Percentiles rank a stretch among this genome's conserved stretches.
Evolutionary conservation across 2,113 vertebrate species (phyloP).

Genomic region (Crocuta crocuta): DNA sequence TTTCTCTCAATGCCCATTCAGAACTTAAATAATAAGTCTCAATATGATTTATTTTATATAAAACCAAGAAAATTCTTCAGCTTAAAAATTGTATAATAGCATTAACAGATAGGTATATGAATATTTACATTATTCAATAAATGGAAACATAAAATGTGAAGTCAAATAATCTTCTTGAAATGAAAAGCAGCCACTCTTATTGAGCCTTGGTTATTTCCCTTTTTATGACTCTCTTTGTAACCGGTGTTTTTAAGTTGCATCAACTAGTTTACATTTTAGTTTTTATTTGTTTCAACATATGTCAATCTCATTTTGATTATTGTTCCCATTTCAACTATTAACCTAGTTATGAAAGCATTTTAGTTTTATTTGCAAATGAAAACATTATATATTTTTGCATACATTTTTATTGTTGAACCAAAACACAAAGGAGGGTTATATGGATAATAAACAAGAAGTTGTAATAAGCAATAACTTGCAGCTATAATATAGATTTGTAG

Average conservation of each 20-base stretch:
- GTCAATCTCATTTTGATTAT: conserved; percentile 56
- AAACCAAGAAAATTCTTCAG: neutral
- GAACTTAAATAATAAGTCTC: neutral
- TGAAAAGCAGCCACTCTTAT: conserved; percentile 43
- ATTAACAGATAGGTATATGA: neutral
- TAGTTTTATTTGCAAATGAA: conserved; percentile 72
- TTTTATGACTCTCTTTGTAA: conserved; percentile 65
- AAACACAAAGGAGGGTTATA: neutral
- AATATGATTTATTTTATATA: conserved; percentile 46
- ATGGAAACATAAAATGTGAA: conserved; percentile 55
- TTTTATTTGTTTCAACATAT: conserved; percentile 49
- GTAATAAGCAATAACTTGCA: neutral
- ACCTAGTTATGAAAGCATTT: conserved; percentile 44
- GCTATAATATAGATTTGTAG: neutral
- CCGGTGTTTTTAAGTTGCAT: neutral
- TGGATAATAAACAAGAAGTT: neutral
- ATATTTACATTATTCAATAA: conserved; percentile 62
- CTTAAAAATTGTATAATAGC: neutral
- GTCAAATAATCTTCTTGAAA: conserved; percentile 54
- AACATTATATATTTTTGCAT: neutral
- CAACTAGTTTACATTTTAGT: conserved; percentile 64
- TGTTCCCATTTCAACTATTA: conserved; percentile 53
- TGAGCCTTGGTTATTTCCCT: conserved; percentile 60
- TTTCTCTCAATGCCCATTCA: neutral
- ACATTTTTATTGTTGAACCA: conserved; percentile 32